These are phyloP conservation scores for Gisinianus flammeolus DNA, from an alignment of 2,888 invertebrate genomes.

Conservation along the genomic window DNA sequence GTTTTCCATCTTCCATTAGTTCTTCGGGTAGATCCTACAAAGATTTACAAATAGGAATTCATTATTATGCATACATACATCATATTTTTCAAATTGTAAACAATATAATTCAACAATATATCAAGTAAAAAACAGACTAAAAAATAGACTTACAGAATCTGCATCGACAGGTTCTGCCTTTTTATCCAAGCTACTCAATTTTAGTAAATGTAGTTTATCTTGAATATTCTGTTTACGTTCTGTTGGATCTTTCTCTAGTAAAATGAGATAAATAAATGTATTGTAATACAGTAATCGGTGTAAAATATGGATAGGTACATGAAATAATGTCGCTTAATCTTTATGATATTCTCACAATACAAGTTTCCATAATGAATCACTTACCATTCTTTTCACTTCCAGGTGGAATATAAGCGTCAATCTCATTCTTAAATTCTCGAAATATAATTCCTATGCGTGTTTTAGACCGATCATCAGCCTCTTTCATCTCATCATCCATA, in stretches of 20 bases:
- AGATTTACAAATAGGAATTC: conserved; percentile 6
- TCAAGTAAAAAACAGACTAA: neutral
- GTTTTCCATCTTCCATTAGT: conserved; percentile 93
- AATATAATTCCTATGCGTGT: conserved; percentile 80
- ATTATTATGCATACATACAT: no score
- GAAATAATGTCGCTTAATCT: no score
- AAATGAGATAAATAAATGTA: neutral
- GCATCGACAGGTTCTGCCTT: conserved; percentile 22
- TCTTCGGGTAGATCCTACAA: conserved; percentile 66
- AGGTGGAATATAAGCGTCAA: conserved; percentile 61
- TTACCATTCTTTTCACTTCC: conserved; percentile 47
- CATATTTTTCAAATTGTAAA: neutral
- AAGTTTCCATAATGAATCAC: conserved; percentile 24
- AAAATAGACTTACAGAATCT: conserved; percentile 38
- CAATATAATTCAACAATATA: neutral
- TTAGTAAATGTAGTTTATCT: conserved; percentile 57
- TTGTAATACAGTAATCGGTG: neutral
- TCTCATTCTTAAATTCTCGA: conserved; percentile 80
- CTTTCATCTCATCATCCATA: conserved; percentile 77
- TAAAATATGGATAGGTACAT: neutral
- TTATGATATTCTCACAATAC: neutral
- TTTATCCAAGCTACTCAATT: conserved; percentile 56
- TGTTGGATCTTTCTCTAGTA: conserved; percentile 49
- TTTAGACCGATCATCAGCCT: conserved; percentile 76
- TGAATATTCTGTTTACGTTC: conserved; percentile 54